phyloP scores from a whole-genome alignment of 2,113 vertebrate species.

The Serilophus lunatus region DNA sequence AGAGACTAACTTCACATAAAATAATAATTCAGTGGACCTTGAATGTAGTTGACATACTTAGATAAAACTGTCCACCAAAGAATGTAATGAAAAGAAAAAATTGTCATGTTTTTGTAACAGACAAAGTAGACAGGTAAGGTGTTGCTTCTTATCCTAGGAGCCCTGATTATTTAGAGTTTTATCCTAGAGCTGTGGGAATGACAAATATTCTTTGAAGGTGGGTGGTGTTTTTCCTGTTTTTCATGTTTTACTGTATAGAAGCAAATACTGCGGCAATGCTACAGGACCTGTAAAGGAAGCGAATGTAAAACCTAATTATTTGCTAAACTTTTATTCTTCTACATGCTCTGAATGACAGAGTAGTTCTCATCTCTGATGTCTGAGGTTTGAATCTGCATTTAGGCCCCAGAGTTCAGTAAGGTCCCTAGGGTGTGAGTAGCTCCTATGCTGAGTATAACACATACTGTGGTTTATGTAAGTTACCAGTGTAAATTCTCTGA shows the following conservation, averaged over 20 bases:
- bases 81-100: not conserved
- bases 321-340: not conserved
- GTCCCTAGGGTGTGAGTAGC: not conserved
- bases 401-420: not conserved
- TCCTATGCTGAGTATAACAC: rapidly evolving
- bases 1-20: not conserved
- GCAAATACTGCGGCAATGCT: not conserved
- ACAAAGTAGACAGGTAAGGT: not conserved
- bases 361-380: not conserved
- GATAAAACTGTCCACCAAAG: not conserved
- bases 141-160: not conserved
- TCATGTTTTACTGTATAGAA: not conserved
- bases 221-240: conserved; percentile 22
- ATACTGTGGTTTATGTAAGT: not conserved
- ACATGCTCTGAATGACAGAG: not conserved
- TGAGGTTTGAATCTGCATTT: not conserved
- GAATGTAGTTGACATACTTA: not conserved
- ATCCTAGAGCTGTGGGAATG: not conserved
- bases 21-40: not conserved
- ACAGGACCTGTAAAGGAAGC: not conserved
- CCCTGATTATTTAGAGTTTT: not conserved
- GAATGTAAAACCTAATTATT: not conserved
- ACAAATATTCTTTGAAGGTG: not conserved
- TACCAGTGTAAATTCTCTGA: not conserved
- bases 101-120: not conserved